Evolutionary conservation across 2,797 vertebrate species (phyloP), one percentile per base, ranked within the genome.

Genomic region (Acipenser transmontanus): DNA sequence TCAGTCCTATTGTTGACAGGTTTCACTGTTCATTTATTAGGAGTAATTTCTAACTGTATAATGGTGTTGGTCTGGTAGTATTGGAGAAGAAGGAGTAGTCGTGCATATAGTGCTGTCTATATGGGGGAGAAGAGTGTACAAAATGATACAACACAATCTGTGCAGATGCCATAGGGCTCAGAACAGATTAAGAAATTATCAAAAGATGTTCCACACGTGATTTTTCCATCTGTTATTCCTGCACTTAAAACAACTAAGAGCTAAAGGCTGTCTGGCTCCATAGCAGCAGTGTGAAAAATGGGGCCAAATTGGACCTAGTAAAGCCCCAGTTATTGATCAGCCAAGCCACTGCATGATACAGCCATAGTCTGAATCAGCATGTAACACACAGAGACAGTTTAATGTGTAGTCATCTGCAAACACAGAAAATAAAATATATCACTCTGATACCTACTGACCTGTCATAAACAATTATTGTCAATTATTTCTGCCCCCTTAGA

Each of bases 221-320:
- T 9, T 11, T 13, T 9, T 49, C 56, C 56, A 66, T 66, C 56
- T 66, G 65, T 50, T 60, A 54, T 20, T 60, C 47, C 52, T 59
- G 20, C 9, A 34, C 7, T 6, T 66, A 52, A 10, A n/a, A 7
- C n/a, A n/a, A 7, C 52, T 54, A 47, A 59, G 49, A 49, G 52
- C 65, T 59, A 11, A 60, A 60, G 13, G 47, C 9, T 8, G 47
- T 60, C 48, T 66, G 49, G 13, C 47, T 9, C 2, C 65, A 57
- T 51, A n/a, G 47, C 17, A 57, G 52, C 49, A 8, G 9, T 6
- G 1, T 60, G 14, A 17, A 47, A n/a, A 17, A n/a, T 59, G 6
- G 59, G 34, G 50, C 10, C 34, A 51, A 57, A 63, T 13, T 47
- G 17, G 59, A 17, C 50, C 59, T 49, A 47, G 7, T 56, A 48